Evolutionary conservation across 1,140 invertebrate genomes (phyloP), one percentile per base, ranked within the genome.

Genomic region (Caenorhabditis tropicalis): DNA sequence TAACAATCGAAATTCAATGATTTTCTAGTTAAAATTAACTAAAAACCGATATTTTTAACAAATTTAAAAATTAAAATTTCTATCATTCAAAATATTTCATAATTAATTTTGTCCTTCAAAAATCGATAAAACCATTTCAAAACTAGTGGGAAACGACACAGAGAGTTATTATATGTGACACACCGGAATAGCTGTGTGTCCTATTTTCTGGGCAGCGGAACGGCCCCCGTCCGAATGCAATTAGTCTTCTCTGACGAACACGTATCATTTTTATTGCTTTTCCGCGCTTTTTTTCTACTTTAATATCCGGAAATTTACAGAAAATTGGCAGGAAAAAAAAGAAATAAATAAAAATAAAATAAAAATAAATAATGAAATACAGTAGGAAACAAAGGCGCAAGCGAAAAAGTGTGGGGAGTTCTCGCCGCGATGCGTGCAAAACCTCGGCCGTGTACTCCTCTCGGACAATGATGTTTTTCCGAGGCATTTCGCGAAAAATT

Each of bases 141-240:
- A n/a, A n/a, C n/a, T n/a, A n/a, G n/a, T n/a, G n/a, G 49, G 49
- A 51, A n/a, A 19, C 16, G 49, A 51, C 6, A n/a, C 58, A 36
- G 65, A 74, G 65, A 74, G 65, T 74, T 74, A 74, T 74, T 74
- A 74, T 36, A n/a, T 36, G 31, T 33, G 60, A n/a, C 43, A n/a
- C n/a, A 36, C 65, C 65, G 31, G 58, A 65, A 65, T 65, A 65
- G 58, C 58, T 65, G 58, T n/a, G n/a, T n/a, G n/a, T 29, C 58
- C 58, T 65, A 65, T 65, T 65, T 65, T 65, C 21, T 31, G 31
- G 27, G 21, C n/a, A 29, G 58, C n/a, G 36, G 36, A 74, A 74
- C 65, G 65, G 58, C 19, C n/a, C 36, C 36, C 58, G 5, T 43
- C 39, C 12, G 12, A 43, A 74, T 74, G 21, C 36, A 74, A 74